phyloP scores from a whole-genome alignment of 2,113 vertebrate genomes.

The Rhinopomastus cyanomelas region DNA sequence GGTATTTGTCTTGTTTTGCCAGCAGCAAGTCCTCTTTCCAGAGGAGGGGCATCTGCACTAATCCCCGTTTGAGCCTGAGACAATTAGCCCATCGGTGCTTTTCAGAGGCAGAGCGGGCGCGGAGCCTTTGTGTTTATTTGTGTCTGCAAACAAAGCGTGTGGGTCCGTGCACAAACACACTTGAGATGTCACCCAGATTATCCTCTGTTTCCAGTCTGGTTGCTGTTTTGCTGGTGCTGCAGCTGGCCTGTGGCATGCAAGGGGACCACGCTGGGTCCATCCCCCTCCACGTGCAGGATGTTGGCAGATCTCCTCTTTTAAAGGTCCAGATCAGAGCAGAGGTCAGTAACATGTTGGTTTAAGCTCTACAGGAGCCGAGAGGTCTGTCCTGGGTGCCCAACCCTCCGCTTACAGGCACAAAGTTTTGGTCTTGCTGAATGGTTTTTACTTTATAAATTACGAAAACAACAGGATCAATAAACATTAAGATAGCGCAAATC shows the following conservation, averaged over 20 bases:
- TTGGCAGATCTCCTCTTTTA: background rate
- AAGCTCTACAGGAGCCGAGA: background rate
- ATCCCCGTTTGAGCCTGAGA: conserved; percentile 47
- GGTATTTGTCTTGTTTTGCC: conserved; percentile 68
- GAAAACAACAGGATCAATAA: conserved; percentile 53
- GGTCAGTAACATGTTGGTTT: background rate
- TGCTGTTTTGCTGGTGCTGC: background rate
- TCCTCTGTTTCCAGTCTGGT: conserved; percentile 14
- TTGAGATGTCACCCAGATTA: conserved; percentile 29
- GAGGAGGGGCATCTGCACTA: conserved; percentile 31
- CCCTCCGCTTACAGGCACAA: background rate
- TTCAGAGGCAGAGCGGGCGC: background rate
- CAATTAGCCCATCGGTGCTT: conserved; percentile 46
- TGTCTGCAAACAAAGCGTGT: conserved; percentile 52
- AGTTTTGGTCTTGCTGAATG: background rate
- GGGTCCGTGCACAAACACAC: background rate
- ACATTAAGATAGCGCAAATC: conserved; percentile 65
- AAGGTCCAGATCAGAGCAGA: background rate
- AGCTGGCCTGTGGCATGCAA: background rate
- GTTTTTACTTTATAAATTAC: conserved; percentile 39
- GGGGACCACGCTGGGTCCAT: background rate
- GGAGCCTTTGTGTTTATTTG: conserved; percentile 37
- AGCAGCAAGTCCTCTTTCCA: conserved; percentile 48
- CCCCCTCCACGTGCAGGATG: background rate
- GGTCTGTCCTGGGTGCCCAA: background rate